Base-by-base conservation (phyloP, 2,113 vertebrate genomes). In the Crypturellus undulatus region DNA sequence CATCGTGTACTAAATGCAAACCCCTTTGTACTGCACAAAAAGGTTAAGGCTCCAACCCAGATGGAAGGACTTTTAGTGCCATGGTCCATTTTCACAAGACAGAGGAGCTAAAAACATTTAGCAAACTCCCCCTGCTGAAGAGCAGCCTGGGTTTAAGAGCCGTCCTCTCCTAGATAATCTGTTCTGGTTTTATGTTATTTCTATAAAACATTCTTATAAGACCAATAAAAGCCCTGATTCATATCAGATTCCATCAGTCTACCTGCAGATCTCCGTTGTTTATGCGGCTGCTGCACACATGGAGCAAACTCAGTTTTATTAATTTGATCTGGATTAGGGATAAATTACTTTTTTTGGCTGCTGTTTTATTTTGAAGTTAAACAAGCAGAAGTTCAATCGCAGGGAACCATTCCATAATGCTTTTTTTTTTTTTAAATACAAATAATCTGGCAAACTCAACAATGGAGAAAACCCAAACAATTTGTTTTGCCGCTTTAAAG, bases 401-500 rank as follows among this genome's bases (percentile, higher is more conserved):
- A 64, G 38, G 42, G 86, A 93, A 84, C 20, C 1, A 2, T 60
- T 77, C 36, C 0, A 0, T 54, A 16, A 49, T 1, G 34, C 10
- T 6, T 49, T 70, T 12, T 52, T 30, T 78, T 56, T 26, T 75
- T 70, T 78, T 14, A 59, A 84, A 89, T 24, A 32, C 45, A 84
- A 67, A 81, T 64, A 26, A 78, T 81, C 63, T 84, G 80, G 72
- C 56, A 75, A 73, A 38, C 32, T 49, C 26, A 6, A 10, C 3
- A 60, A n/a, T 3, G 3, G 58, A 70, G n/a, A 75, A 73, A 88
- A 54, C 45, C n/a, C 38, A 36, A 54, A 63, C 0, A 2, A 24
- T 76, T 79, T 34, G n/a, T 73, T 84, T 73, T 76, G 36, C 47
- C 83, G 58, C 59, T 88, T 83, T 54, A 65, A 87, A 95, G 67